Conservation (phyloP, 2,888 invertebrate species). For the Metalampra italica region DNA sequence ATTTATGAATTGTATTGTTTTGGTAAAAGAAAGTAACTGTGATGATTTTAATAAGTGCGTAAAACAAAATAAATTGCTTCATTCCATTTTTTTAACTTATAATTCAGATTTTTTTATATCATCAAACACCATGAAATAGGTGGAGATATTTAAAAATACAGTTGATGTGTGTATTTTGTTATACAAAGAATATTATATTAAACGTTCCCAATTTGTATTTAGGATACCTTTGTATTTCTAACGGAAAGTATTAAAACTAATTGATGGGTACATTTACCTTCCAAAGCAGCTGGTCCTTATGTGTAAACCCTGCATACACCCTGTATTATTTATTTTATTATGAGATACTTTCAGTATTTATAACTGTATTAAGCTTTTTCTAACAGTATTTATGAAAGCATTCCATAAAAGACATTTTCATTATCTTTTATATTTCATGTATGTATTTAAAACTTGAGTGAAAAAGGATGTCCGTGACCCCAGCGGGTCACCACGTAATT, state of each 20-base stretch:
- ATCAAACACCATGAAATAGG: background rate
- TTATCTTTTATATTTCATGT: background rate
- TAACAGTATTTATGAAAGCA: slow-evolving; percentile 44
- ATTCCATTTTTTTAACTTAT: background rate
- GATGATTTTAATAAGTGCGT: slow-evolving; percentile 17
- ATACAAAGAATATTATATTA: background rate
- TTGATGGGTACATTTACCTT: too few relatives aligned
- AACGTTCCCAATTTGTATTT: background rate
- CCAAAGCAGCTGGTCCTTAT: too few relatives aligned
- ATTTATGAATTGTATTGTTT: slow-evolving; percentile 8
- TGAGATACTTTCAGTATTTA: slow-evolving; percentile 1
- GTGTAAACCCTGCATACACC: too few relatives aligned
- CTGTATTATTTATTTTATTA: background rate
- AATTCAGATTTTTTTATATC: background rate
- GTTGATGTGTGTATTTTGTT: background rate
- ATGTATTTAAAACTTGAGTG: too few relatives aligned
- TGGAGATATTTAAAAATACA: background rate
- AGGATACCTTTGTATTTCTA: too few relatives aligned
- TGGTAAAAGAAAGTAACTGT: slow-evolving; percentile 16
- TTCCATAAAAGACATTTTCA: slow-evolving; percentile 36
- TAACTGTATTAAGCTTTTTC: background rate
- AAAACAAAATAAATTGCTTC: background rate
- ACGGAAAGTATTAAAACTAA: too few relatives aligned
- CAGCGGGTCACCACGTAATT: too few relatives aligned
- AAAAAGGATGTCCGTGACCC: too few relatives aligned